These are phyloP conservation scores for Castor canadensis DNA, from an alignment of 2,113 vertebrate genomes.

Conservation along the genomic window DNA sequence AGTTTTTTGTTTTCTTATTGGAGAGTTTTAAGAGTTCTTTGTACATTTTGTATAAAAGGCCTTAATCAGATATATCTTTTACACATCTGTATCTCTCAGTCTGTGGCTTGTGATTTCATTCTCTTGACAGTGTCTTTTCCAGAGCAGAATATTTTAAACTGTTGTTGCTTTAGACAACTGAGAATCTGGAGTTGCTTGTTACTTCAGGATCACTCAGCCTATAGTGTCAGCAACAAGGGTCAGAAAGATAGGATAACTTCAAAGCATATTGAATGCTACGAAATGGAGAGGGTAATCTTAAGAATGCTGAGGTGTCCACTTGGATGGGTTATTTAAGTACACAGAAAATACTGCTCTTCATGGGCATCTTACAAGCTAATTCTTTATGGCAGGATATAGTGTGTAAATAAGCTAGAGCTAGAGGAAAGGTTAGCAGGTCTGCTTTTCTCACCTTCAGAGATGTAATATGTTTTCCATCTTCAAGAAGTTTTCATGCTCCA, in stretches of 20 bases:
- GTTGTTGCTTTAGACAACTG: neutral
- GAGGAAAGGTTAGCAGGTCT: neutral
- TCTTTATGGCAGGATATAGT: neutral
- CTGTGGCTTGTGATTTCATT: neutral
- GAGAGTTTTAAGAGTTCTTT: neutral
- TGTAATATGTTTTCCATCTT: neutral
- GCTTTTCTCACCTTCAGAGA: neutral
- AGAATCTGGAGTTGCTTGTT: neutral
- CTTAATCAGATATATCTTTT: neutral
- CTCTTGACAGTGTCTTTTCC: neutral
- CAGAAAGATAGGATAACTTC: neutral
- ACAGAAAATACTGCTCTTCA: neutral
- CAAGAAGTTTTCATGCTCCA: neutral
- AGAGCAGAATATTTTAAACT: neutral
- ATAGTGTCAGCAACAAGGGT: neutral
- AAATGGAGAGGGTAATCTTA: neutral
- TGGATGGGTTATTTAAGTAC: neutral
- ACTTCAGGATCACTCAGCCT: neutral
- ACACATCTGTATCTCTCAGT: neutral
- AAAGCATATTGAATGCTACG: neutral
- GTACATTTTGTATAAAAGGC: neutral
- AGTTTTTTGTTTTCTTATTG: constrained; percentile 10
- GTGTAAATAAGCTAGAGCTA: neutral
- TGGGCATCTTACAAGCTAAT: neutral
- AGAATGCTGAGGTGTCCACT: too few relatives aligned